Base-by-base conservation (phyloP, 2,888 invertebrate species). In the Poecilus cupreus region DNA sequence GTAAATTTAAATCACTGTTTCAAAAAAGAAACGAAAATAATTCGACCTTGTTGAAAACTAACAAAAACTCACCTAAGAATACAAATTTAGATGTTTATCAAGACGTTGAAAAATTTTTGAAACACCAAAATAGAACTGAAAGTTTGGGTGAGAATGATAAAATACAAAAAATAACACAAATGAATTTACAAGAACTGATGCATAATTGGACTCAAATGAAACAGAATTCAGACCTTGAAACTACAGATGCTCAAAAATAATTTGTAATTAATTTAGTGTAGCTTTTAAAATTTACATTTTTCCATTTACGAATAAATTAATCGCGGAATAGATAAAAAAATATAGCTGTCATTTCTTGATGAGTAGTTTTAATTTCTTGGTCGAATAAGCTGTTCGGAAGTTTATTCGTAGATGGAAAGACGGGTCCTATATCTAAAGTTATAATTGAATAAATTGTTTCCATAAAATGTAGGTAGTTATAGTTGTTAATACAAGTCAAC, bases 1-100 rank as follows among this genome's bases (percentile, higher is more conserved):
- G n/a, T 26, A 24, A 22, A 24, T 57, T 57, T 57, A 24, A 57
- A 24, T 57, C 57, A 57, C 8, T 57, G n/a, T 57, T 57, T 57
- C 22, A 57, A 18, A 51, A 18, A 4, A 51, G 20, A 22, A 24
- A 24, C 57, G 22, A 0, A 57, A 22, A 57, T 24, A 57, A 57
- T n/a, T 57, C 57, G 11, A 57, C n/a, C 22, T 22, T 57, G 22
- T 2, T 22, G 22, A 24, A 57, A 57, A 57, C 24, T 57, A 57
- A 24, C 22, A 57, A 57, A 57, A 24, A 3, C 10, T 10, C 13
- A 57, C 51, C 16, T 20, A 11, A n/a, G 18, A 24, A 57, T 24
- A 22, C 13, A 18, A 16, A 51, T 16, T 8, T 13, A 24, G 22
- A 22, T 57, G 22, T 22, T 24, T n/a, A 57, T n/a, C 57, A 24